Conservation (phyloP, 64 coral and sea anemone species). For the Porites lutea region DNA sequence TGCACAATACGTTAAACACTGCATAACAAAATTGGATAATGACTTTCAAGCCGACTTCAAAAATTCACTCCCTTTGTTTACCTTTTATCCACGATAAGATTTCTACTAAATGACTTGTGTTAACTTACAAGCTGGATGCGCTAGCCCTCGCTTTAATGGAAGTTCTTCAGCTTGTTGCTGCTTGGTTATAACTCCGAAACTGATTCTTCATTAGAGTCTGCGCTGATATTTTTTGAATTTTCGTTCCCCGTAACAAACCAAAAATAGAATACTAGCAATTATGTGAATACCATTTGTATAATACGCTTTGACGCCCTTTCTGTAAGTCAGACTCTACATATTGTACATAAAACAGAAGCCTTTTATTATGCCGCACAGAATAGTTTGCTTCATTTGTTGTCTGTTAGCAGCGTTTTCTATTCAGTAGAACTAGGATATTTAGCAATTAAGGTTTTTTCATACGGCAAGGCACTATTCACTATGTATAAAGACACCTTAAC, state of each 20-base stretch:
- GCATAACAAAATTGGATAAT: neutral
- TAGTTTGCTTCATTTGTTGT: conserved; percentile 35
- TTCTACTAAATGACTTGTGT: neutral
- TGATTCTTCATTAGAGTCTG: neutral
- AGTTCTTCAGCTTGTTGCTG: neutral
- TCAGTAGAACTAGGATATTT: conserved; percentile 7
- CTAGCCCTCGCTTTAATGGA: too few species aligned
- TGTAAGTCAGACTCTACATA: neutral
- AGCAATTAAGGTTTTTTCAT: conserved; percentile 35
- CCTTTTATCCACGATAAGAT: neutral
- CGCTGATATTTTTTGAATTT: neutral
- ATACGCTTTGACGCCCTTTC: neutral
- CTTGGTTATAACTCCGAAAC: neutral
- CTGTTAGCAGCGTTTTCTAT: conserved; percentile 25
- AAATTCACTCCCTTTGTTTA: neutral
- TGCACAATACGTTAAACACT: neutral
- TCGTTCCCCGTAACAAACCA: neutral
- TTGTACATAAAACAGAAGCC: neutral
- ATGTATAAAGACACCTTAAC: conserved; percentile 7
- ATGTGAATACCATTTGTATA: neutral
- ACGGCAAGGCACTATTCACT: conserved; percentile 21
- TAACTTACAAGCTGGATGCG: neutral
- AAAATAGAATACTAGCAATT: neutral
- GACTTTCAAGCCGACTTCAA: neutral
- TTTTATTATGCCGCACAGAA: conserved; percentile 34